Percentiles rank a stretch among this genome's conserved stretches.
Conservation (phyloP, 2,888 invertebrate species). For the Spisula subtruncata region DNA sequence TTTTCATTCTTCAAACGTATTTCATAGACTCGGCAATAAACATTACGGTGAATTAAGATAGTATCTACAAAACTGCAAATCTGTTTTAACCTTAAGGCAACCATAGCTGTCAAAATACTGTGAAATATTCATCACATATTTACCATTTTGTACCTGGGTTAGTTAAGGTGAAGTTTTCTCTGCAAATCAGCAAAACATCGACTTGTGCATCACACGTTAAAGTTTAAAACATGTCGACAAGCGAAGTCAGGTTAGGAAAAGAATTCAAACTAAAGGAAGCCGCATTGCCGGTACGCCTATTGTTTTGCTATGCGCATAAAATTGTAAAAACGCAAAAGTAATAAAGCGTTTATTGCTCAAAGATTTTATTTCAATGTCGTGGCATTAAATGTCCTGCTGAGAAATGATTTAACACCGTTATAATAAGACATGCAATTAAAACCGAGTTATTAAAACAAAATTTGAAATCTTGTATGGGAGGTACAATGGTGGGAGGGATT, state of each 20-base stretch:
- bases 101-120: not conserved
- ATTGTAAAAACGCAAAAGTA: too few species aligned
- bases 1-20: constrained; percentile 25
- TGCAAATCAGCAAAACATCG: not conserved
- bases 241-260: too few species aligned
- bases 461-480: not conserved
- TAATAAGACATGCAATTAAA: constrained; percentile 18
- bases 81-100: not conserved
- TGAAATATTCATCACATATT: not conserved
- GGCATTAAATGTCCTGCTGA: not conserved
- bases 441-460: not conserved
- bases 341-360: not conserved
- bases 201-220: not conserved
- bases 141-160: not conserved
- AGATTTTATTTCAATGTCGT: not conserved
- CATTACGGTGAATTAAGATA: constrained; percentile 44
- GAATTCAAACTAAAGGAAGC: too few species aligned
- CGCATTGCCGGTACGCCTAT: too few species aligned
- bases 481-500: not conserved
- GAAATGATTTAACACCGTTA: not conserved
- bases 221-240: too few species aligned
- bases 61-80: constrained; percentile 27
- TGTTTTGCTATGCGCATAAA: too few species aligned
- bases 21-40: not conserved
- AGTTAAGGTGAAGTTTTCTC: not conserved